A percentile compares a stretch with the other conserved stretches of the same genome.
phyloP scores from a whole-genome alignment of 2,888 invertebrate genomes.

The Agrilus biguttatus region DNA sequence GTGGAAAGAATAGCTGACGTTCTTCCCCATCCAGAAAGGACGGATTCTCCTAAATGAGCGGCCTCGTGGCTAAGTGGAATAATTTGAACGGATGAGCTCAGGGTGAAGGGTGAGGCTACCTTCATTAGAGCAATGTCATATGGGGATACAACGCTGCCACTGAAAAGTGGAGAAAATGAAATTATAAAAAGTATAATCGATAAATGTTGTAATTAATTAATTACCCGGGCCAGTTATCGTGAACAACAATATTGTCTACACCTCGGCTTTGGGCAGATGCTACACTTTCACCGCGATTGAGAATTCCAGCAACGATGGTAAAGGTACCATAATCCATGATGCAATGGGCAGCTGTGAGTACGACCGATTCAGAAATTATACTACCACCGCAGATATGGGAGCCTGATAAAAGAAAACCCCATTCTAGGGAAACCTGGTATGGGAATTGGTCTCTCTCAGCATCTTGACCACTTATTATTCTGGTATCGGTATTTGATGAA shows the following conservation, averaged over 20 bases:
- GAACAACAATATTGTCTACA: slow-evolving; percentile 27
- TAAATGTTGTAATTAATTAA: slow-evolving; percentile 1
- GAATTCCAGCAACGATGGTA: slow-evolving; percentile 31
- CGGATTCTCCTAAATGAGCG: slow-evolving; percentile 21
- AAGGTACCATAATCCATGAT: slow-evolving; percentile 17
- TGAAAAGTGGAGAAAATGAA: too few species aligned
- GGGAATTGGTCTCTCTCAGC: slow-evolving; percentile 34
- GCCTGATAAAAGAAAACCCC: not conserved
- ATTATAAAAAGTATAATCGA: too few species aligned
- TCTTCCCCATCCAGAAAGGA: slow-evolving; percentile 38
- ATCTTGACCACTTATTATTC: slow-evolving; percentile 29
- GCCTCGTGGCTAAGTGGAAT: slow-evolving; percentile 24
- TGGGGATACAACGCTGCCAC: not conserved
- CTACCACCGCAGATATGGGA: slow-evolving; percentile 34
- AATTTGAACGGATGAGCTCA: slow-evolving; percentile 29
- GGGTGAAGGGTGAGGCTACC: not conserved
- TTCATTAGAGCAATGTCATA: slow-evolving; percentile 3
- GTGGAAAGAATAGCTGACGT: too few species aligned
- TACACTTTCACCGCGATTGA: slow-evolving; percentile 27
- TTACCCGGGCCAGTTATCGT: slow-evolving; percentile 36
- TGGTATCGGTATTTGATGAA: too few species aligned
- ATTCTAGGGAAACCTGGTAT: slow-evolving; percentile 31
- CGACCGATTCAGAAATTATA: slow-evolving; percentile 32
- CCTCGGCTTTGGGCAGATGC: slow-evolving; percentile 27
- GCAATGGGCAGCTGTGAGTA: slow-evolving; percentile 37